Base-by-base conservation (phyloP, 53 echinoderm and acorn worm genomes). In the Hippasteria phrygiana region DNA sequence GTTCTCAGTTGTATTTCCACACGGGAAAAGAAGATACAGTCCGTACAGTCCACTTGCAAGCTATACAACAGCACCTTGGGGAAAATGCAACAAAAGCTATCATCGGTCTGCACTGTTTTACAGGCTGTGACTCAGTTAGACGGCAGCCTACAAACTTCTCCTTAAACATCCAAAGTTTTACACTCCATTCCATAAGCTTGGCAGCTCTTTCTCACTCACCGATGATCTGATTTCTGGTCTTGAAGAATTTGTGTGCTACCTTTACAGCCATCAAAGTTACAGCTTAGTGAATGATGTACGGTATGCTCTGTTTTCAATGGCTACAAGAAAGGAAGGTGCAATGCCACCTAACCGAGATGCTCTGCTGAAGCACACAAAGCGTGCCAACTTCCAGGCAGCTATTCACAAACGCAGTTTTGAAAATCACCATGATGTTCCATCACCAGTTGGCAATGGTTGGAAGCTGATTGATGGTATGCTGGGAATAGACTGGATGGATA, bases 51-150 rank as follows among this genome's bases (percentile, higher is more conserved):
- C 73, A 90, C 50, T 83, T 90, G 63, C 82, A 74, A 59, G 48
- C 20, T 37, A 43, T 89, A 80, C 33, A 42, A 28, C 26, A 69
- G 71, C 34, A 89, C 55, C 72, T 89, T 27, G 80, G 89, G 16
- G 80, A 34, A 53, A 42, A 47, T 40, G 72, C 70, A 11, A 32
- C 40, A 8, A 43, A 71, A n/a, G 89, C 73, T 37, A 59, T 90
- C 17, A 90, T 82, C 1, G 82, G 90, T 34, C 59, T 46, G 55
- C 94, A 90, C 46, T 87, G 87, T 34, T 87, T 89, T 27, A 94
- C 92, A 39, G 92, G 92, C 4, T 94, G 94, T 55, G 94, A 94
- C 42, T 88, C 88, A 33, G 92, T 94, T 0, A 92, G 95, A n/a
- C n/a, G 73, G 71, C 88, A 1, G 90, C 91, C 42, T 95, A 92